These are phyloP conservation scores for Embiotoca jacksoni DNA, from an alignment of 2,113 vertebrate genomes.

Conservation along the genomic window DNA sequence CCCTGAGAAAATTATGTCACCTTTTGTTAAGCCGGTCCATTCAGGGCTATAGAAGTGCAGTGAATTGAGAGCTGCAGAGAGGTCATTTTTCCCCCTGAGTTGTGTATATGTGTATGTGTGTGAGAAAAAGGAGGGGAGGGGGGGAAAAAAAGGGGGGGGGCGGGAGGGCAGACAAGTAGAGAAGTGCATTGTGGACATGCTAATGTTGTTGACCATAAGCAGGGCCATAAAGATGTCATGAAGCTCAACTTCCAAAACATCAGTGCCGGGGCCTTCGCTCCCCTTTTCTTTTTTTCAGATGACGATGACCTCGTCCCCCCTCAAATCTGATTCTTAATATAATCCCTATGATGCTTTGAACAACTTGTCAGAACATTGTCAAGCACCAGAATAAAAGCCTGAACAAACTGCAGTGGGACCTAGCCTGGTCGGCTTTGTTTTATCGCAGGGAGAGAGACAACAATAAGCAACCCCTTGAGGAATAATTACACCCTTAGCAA, in stretches of 20 bases:
- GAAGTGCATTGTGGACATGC: constrained; percentile 84
- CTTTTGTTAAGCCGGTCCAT: constrained; percentile 87
- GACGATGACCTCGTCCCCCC: constrained; percentile 50
- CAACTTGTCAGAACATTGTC: constrained; percentile 73
- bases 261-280: constrained; percentile 38
- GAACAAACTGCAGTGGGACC: constrained; percentile 40
- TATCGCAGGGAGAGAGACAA: constrained; percentile 59
- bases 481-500: constrained; percentile 66
- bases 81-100: constrained; percentile 81
- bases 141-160: constrained; percentile 39
- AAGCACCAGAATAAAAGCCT: constrained; percentile 52
- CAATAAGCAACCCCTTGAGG: constrained; percentile 71
- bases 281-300: constrained; percentile 41
- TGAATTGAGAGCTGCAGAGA: constrained; percentile 88
- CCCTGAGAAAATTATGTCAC: constrained; percentile 90
- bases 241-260: constrained; percentile 79
- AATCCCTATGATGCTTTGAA: constrained; percentile 76
- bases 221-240: constrained; percentile 90
- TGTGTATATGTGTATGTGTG: constrained; percentile 74
- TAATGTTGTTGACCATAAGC: constrained; percentile 84
- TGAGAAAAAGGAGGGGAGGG: constrained; percentile 58
- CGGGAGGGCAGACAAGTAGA: constrained; percentile 53
- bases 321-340: constrained; percentile 67
- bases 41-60: constrained; percentile 89
- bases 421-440: constrained; percentile 63